Evolutionary conservation across 2,888 invertebrate species (phyloP).

Genomic region (Pristionchus arcanus): DNA sequence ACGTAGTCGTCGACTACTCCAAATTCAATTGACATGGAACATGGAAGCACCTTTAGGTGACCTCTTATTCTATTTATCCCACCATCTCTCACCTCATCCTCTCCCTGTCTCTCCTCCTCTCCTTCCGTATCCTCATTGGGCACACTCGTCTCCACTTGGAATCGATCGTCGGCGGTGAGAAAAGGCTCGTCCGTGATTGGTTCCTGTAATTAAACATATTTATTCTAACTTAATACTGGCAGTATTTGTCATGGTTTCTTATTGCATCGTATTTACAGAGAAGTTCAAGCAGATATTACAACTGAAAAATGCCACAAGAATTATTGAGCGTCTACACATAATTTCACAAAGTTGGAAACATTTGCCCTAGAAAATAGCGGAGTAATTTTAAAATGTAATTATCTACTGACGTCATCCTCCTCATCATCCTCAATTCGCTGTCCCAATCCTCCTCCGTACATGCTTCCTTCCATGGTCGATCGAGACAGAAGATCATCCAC

Average conservation of each 20-base stretch:
- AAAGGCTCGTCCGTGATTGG: constrained; percentile 42
- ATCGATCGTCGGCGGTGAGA: constrained; percentile 21
- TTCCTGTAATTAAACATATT: background rate
- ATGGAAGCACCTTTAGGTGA: too few species aligned
- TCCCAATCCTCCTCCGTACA: constrained; percentile 57
- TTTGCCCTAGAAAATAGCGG: too few species aligned
- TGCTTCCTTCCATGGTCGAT: constrained; percentile 67
- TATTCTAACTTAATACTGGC: background rate
- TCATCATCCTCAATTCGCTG: constrained; percentile 39
- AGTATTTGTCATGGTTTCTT: too few species aligned
- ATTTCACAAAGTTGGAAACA: too few species aligned
- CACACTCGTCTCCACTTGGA: constrained; percentile 22
- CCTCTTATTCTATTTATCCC: too few species aligned
- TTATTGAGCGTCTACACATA: too few species aligned
- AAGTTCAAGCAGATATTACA: too few species aligned
- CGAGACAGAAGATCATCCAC: constrained; percentile 58
- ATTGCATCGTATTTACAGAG: too few species aligned
- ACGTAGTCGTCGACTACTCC: too few species aligned
- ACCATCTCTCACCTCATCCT: constrained; percentile 55
- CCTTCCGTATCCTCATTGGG: constrained; percentile 51
- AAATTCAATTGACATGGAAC: too few species aligned
- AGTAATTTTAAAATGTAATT: too few species aligned
- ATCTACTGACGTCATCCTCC: constrained; percentile 53
- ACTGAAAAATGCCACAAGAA: background rate
- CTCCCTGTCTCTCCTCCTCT: constrained; percentile 55